Evolutionary conservation across 2,113 vertebrate species (phyloP).

Genomic region (Zonotrichia leucophrys): DNA sequence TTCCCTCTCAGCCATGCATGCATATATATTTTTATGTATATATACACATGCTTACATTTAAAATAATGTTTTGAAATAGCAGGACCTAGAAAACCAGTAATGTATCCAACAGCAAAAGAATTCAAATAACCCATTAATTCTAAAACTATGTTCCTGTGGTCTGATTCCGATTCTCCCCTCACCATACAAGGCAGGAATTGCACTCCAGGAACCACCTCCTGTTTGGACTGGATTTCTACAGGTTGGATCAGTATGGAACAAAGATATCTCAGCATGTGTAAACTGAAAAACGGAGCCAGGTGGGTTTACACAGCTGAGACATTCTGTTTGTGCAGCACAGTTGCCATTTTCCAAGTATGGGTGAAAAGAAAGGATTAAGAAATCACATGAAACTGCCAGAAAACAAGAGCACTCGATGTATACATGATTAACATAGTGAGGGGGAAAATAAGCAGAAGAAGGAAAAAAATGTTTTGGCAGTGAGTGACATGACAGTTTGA

Average conservation of each 20-base stretch:
- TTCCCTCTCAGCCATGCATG: not conserved
- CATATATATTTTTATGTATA: not conserved
- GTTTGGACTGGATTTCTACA: not conserved
- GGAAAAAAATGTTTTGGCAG: not conserved
- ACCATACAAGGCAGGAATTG: not conserved
- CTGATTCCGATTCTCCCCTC: not conserved
- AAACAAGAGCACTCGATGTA: not conserved
- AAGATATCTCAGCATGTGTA: not conserved
- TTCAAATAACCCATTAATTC: not conserved
- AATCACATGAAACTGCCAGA: constrained; percentile 2
- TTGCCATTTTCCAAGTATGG: not conserved
- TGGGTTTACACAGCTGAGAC: not conserved
- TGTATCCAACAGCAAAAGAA: not conserved
- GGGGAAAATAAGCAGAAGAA: not conserved
- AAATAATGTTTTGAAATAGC: not conserved
- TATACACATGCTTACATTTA: not conserved
- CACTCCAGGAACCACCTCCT: not conserved
- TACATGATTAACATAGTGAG: not conserved
- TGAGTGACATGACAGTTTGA: not conserved
- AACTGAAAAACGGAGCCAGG: not conserved
- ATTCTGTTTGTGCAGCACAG: not conserved
- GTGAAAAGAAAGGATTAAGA: constrained; percentile 40
- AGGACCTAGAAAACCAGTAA: not conserved
- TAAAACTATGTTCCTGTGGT: not conserved
- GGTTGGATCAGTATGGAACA: not conserved